These are phyloP conservation scores for Gastrophysa polygoni DNA, from an alignment of 2,888 invertebrate genomes.

Conservation along the genomic window DNA sequence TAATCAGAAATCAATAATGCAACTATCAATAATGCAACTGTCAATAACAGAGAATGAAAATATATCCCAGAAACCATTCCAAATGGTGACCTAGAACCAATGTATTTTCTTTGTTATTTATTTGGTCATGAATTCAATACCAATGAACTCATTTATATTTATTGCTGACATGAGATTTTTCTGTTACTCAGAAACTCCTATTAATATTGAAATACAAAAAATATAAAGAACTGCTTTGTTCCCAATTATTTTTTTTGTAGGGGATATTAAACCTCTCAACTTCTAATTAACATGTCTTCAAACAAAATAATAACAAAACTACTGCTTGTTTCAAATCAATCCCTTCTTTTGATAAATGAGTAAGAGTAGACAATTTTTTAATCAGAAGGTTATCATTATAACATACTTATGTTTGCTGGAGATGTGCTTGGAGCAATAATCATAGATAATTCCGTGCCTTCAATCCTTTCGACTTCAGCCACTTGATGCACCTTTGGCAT, in stretches of 20 bases:
- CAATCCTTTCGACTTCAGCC: background rate
- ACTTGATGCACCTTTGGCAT: background rate
- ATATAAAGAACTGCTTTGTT: background rate
- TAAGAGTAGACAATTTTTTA: background rate
- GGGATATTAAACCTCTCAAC: background rate
- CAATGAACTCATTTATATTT: too few relatives aligned
- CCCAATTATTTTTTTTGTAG: background rate
- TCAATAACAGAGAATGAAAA: too few relatives aligned
- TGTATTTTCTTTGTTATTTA: too few relatives aligned
- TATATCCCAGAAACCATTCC: background rate
- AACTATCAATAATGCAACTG: background rate
- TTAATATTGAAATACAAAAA: too few relatives aligned
- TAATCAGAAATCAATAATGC: background rate
- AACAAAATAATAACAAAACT: background rate
- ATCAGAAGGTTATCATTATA: background rate
- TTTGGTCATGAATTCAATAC: too few relatives aligned
- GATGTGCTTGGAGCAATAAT: background rate
- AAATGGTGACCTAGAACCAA: background rate
- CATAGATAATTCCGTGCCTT: background rate
- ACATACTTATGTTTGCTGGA: conserved; percentile 2
- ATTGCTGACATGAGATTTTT: too few relatives aligned
- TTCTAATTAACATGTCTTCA: background rate
- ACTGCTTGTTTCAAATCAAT: background rate
- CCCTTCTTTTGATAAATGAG: background rate
- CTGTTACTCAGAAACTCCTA: too few relatives aligned